Percentiles rank a stretch among this genome's conserved stretches.
These are phyloP conservation scores for Lota lota DNA, from an alignment of 2,113 vertebrate genomes.

Conservation along the genomic window DNA sequence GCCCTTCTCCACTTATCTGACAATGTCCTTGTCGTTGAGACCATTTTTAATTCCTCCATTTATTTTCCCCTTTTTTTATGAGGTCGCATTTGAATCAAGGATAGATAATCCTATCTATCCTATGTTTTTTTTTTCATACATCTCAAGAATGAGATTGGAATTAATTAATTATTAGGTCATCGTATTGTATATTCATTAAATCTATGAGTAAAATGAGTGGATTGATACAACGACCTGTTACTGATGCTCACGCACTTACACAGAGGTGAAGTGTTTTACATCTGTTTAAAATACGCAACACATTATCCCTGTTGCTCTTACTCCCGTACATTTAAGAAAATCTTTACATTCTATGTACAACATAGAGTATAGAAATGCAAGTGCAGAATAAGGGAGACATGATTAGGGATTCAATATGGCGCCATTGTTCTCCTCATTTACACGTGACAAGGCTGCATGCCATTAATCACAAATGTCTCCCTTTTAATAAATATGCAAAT, in stretches of 20 bases:
- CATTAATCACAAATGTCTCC: slow-evolving; percentile 78
- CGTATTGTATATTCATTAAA: too few relatives aligned
- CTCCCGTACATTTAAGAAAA: neutral
- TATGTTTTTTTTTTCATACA: slow-evolving; percentile 30
- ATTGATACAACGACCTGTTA: neutral
- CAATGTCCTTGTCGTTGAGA: slow-evolving; percentile 75
- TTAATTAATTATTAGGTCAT: too few relatives aligned
- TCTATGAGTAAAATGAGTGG: slow-evolving; percentile 8
- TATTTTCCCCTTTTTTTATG: slow-evolving; percentile 52
- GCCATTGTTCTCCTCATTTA: slow-evolving; percentile 45
- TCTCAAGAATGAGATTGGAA: slow-evolving; percentile 11
- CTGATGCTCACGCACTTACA: neutral
- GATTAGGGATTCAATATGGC: slow-evolving; percentile 27
- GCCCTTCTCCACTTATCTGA: slow-evolving; percentile 79
- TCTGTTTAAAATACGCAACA: neutral
- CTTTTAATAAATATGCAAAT: slow-evolving; percentile 83
- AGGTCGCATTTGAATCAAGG: slow-evolving; percentile 55
- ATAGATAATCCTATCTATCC: slow-evolving; percentile 33
- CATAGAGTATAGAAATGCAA: neutral
- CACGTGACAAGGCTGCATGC: slow-evolving; percentile 65
- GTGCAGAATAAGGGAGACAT: slow-evolving; percentile 23
- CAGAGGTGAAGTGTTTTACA: neutral
- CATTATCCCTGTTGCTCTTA: neutral
- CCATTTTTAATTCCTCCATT: slow-evolving; percentile 68
- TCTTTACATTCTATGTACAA: neutral